These are phyloP conservation scores for Lonchura striata DNA, from an alignment of 2,113 vertebrate species.

Conservation along the genomic window DNA sequence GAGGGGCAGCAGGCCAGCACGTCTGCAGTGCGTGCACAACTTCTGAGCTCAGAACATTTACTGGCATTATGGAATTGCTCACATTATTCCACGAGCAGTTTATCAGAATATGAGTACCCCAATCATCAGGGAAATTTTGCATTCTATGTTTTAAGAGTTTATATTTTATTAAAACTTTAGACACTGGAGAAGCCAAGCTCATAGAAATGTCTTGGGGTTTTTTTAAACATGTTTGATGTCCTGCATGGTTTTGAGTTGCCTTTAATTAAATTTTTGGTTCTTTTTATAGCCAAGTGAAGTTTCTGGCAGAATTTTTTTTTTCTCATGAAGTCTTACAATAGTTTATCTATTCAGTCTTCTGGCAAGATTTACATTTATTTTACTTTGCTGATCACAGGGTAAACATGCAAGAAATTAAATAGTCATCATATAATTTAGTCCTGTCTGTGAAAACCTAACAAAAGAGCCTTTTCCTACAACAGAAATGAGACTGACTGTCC, in stretches of 20 bases:
- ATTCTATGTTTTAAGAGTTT: not conserved
- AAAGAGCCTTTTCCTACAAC: not conserved
- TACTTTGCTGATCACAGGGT: not conserved
- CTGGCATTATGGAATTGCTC: not conserved
- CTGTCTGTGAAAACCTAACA: not conserved
- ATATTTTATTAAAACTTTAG: not conserved
- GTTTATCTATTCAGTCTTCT: not conserved
- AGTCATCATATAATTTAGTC: not conserved
- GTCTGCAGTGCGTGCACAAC: not conserved
- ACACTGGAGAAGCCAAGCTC: not conserved
- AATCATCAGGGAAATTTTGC: not conserved
- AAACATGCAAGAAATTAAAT: not conserved
- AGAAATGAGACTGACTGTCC: not conserved
- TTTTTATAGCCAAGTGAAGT: not conserved
- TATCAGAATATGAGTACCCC: not conserved
- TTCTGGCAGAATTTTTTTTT: not conserved
- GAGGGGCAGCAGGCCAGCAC: not conserved
- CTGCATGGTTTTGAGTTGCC: not conserved
- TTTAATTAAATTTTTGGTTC: constrained; percentile 2
- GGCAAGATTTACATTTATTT: constrained; percentile 15
- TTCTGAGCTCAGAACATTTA: not conserved
- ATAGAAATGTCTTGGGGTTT: not conserved
- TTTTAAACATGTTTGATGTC: not conserved
- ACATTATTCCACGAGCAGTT: not conserved
- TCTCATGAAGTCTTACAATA: not conserved